These are phyloP conservation scores for Hypena proboscidalis DNA, from an alignment of 2,888 invertebrate species.

Conservation along the genomic window DNA sequence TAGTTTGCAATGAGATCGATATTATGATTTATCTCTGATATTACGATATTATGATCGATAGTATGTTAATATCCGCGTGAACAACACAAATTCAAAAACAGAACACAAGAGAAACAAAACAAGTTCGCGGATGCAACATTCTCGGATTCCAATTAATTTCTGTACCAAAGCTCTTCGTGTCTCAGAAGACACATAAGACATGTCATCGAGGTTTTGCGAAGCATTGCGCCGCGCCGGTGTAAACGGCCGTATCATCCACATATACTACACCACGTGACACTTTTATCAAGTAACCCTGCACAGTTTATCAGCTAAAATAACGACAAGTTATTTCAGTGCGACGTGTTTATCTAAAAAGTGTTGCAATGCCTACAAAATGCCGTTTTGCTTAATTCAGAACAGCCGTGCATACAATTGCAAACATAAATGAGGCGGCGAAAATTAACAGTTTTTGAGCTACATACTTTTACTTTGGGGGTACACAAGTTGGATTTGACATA, in stretches of 20 bases:
- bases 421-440: slow-evolving; percentile 47
- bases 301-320: slow-evolving; percentile 24
- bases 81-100: too few relatives aligned
- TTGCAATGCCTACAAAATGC: slow-evolving; percentile 60
- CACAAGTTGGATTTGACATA: slow-evolving; percentile 9
- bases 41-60: too few relatives aligned
- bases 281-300: slow-evolving; percentile 17
- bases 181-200: neutral
- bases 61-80: too few relatives aligned
- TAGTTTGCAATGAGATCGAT: too few relatives aligned
- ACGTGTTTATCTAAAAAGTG: slow-evolving; percentile 53
- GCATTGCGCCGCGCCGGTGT: neutral
- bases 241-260: neutral
- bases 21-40: too few relatives aligned
- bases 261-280: slow-evolving; percentile 1
- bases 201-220: slow-evolving; percentile 1
- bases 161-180: too few relatives aligned
- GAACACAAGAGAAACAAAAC: too few relatives aligned
- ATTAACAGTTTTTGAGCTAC: slow-evolving; percentile 4
- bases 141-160: too few relatives aligned
- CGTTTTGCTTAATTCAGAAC: slow-evolving; percentile 61
- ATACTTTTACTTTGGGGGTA: slow-evolving; percentile 1
- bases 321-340: slow-evolving; percentile 50
- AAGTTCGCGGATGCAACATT: too few relatives aligned
- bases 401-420: slow-evolving; percentile 51